These are phyloP conservation scores for Phenganax subtilis DNA, from an alignment of 92 coral and sea anemone species.

Conservation along the genomic window DNA sequence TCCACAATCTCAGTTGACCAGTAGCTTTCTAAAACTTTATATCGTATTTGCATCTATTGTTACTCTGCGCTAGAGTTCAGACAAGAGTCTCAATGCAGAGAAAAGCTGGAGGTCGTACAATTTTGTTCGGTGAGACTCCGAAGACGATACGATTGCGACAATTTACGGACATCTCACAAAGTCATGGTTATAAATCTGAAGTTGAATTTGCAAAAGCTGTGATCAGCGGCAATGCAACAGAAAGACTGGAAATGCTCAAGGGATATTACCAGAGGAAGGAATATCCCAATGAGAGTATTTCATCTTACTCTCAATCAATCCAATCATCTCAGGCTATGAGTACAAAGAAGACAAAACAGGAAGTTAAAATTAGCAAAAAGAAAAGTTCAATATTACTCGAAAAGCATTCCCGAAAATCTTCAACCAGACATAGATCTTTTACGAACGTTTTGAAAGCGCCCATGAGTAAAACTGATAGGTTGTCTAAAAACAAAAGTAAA, in stretches of 20 bases:
- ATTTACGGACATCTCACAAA: conserved; percentile 55
- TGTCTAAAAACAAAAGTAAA: not conserved
- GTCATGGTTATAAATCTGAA: conserved; percentile 60
- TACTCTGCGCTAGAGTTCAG: not conserved
- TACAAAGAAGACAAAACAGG: not conserved
- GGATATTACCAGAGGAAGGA: conserved; percentile 50
- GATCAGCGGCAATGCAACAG: conserved; percentile 28
- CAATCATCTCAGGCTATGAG: conserved; percentile 10
- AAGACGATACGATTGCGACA: conserved; percentile 70
- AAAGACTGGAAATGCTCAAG: conserved; percentile 52
- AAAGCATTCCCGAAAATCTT: conserved; percentile 9
- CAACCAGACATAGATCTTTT: conserved; percentile 4
- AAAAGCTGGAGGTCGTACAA: conserved; percentile 49
- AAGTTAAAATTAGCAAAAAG: not conserved
- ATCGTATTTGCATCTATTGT: too few relatives aligned
- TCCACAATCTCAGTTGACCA: too few relatives aligned
- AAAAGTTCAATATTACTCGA: not conserved
- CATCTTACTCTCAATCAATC: not conserved
- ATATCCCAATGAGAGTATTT: conserved; percentile 22
- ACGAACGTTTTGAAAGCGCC: conserved; percentile 8
- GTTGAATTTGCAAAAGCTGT: conserved; percentile 62
- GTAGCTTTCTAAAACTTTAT: too few relatives aligned
- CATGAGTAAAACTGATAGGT: conserved; percentile 16
- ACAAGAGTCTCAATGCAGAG: conserved; percentile 23
- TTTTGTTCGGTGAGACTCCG: conserved; percentile 67